phyloP scores from a whole-genome alignment of 2,888 invertebrate species.

The Chrysolina haemoptera region DNA sequence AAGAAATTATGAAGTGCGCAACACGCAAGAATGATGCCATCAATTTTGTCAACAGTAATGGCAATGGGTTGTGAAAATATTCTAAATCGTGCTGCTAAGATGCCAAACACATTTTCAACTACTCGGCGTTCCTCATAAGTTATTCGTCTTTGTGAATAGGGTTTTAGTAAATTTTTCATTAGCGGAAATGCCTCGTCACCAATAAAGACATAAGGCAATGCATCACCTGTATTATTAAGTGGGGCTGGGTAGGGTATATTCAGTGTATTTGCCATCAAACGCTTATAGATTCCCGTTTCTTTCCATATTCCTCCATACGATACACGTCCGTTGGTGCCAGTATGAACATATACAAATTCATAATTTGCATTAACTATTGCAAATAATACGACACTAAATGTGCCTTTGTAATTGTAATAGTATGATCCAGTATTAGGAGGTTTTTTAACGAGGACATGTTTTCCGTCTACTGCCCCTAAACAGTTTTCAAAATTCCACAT shows the following conservation, averaged over 20 bases:
- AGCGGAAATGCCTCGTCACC: slow-evolving; percentile 45
- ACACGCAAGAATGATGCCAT: slow-evolving; percentile 28
- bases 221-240: slow-evolving; percentile 27
- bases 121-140: slow-evolving; percentile 19
- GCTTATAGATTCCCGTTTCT: slow-evolving; percentile 46
- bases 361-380: slow-evolving; percentile 54
- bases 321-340: slow-evolving; percentile 54
- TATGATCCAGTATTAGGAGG: slow-evolving; percentile 24
- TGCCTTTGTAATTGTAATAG: slow-evolving; percentile 34
- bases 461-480: slow-evolving; percentile 18
- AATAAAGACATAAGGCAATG: slow-evolving; percentile 41
- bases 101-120: slow-evolving; percentile 45
- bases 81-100: slow-evolving; percentile 35
- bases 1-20: slow-evolving; percentile 42
- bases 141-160: slow-evolving; percentile 34
- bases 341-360: slow-evolving; percentile 53
- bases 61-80: slow-evolving; percentile 27
- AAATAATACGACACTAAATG: slow-evolving; percentile 21
- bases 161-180: slow-evolving; percentile 43
- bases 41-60: slow-evolving; percentile 34
- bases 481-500: slow-evolving; percentile 20
- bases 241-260: slow-evolving; percentile 34
- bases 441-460: slow-evolving; percentile 30
- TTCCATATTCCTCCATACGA: slow-evolving; percentile 53
- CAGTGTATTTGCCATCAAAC: slow-evolving; percentile 29